Base-by-base conservation (phyloP, 2,888 invertebrate species). In the Prosapia bicincta region DNA sequence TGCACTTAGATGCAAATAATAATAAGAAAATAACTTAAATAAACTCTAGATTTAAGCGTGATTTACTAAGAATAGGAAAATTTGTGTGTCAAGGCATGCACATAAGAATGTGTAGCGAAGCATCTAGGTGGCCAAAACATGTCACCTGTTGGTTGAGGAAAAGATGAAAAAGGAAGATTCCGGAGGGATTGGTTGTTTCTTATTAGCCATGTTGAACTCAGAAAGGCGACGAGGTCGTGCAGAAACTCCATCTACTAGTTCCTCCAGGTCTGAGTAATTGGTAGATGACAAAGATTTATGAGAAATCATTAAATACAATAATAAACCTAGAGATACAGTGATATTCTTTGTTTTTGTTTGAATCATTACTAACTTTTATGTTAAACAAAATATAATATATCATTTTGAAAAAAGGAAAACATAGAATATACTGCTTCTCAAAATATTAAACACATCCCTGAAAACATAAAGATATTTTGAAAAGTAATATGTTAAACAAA, bases 121-220 rank as follows among this genome's bases (percentile, higher is more conserved):
- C 26, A 25, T 28, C 3, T 26, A n/a, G 24, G 13, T 26, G 28
- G 23, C n/a, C n/a, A 28, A 1, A 66, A 24, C 23, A 28, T 26
- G 86, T 92, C 91, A 98, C 95, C 95, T 95, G 92, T 98, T 99
- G 78, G 93, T 95, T 85, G 93, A 94, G 84, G 96, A 94, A 88
- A 99, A 96, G 86, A 99, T 88, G 91, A 98, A 99, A 89, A 99
- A 96, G 83, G 98, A 95, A 85, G 95, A 92, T 85, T 93, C 96
- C 85, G 93, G 92, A 82, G 99, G 99, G 86, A 99, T 98, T 82
- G 98, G 98, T 83, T 91, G 89, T 84, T 88, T 90, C 83, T 91
- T 90, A 84, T 93, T 92, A 80, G 92, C 90, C 88, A 90, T 91
- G 88, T 95, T 95, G 85, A 95, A 90, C 87, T 98, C 97, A 76